Evolutionary conservation across 1,140 invertebrate genomes (phyloP), one percentile per base, ranked within the genome.

Genomic region (Rhagoletis zephyria): DNA sequence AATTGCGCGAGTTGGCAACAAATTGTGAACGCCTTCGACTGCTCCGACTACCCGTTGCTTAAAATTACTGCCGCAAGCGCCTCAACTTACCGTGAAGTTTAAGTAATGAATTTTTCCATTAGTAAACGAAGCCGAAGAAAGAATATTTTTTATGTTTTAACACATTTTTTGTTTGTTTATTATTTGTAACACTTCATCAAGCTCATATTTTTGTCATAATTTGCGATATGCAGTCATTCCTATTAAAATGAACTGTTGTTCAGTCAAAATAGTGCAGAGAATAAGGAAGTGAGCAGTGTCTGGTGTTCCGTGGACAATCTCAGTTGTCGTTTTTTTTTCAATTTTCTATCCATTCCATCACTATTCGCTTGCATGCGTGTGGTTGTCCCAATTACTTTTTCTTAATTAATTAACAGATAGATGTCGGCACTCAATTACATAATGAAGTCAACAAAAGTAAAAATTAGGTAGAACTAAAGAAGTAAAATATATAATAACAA

Each of bases 1-100:
- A 81, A 81, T 81, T 51, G 74, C 74, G 70, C 74, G 74, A 81
- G 74, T 56, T 56, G 74, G 51, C 74, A 81, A 56, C 48, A 19
- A 56, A 16, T 56, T 81, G 74, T 56, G 74, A 51, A 81, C 56
- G 74, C n/a, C 9, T 48, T n/a, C 9, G 63, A 77, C 45, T 45
- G 40, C 45, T 30, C 30, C 30, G 30, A 14, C n/a, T 51, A 42
- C 19, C 48, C 12, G 48, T 59, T 81, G 48, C 67, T 45, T 45
- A 4, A 19, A 6, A 77, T 7, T 4, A n/a, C 74, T 30, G 70
- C 48, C 9, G 42, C 48, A 56, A 81, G 45, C 74, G 74, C n/a
- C 48, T 51, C 48, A 10, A 81, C 56, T 56, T 81, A 30, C 4
- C 42, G 48, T 81, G 48, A 81, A 81, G 30, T 56, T 48, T 30